Evolutionary conservation across 37 sponge, comb jelly and placozoan genomes (phyloP).

Genomic region (Bolinopsis microptera): DNA sequence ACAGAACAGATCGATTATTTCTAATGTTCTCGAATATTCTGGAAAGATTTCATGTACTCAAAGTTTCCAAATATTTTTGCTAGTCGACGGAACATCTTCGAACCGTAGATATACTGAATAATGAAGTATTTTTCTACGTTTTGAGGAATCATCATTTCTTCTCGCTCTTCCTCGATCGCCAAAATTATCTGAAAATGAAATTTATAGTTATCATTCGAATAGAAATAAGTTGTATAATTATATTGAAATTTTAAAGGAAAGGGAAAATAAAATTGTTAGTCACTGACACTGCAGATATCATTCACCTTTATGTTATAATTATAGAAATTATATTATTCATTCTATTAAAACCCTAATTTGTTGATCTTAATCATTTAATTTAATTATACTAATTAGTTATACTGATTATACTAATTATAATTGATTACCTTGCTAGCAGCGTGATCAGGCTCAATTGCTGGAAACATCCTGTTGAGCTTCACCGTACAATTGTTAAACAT

Average conservation of each 20-base stretch:
- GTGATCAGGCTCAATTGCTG: background rate
- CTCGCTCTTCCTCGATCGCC: slow-evolving; percentile 1
- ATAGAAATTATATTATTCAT: no score
- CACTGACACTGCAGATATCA: no score
- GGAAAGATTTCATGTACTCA: slow-evolving; percentile 17
- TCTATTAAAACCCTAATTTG: no score
- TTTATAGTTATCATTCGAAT: no score
- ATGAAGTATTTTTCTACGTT: background rate
- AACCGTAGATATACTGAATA: background rate
- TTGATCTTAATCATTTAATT: no score
- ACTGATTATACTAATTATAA: no score
- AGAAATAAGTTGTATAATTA: no score
- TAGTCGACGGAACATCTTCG: background rate
- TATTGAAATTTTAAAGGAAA: no score
- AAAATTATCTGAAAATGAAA: background rate
- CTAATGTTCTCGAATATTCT: background rate
- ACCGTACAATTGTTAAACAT: slow-evolving; percentile 9
- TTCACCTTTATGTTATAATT: no score
- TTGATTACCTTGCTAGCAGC: background rate
- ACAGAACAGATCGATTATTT: no score
- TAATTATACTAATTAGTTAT: no score
- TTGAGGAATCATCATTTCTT: slow-evolving; percentile 30
- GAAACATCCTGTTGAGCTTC: background rate
- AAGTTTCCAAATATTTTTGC: background rate
- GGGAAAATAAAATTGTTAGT: no score